Evolutionary conservation across 2,113 vertebrate species (phyloP).

Genomic region (Illadopsis cleaveri): DNA sequence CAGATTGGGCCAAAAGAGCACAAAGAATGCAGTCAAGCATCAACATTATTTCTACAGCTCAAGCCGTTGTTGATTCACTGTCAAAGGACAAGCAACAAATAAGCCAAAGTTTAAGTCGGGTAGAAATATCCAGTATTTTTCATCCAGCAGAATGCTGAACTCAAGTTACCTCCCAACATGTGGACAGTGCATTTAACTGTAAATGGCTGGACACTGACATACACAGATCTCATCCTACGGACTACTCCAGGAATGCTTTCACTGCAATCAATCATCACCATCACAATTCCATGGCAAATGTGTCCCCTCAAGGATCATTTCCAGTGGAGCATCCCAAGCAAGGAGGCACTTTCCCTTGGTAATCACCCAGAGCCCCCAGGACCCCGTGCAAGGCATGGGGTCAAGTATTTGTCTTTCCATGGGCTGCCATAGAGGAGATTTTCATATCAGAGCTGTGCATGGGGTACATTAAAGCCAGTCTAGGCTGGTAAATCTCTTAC

Average conservation of each 20-base stretch:
- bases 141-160: background rate
- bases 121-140: background rate
- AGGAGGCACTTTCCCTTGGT: background rate
- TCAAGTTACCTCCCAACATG: background rate
- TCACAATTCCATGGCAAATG: background rate
- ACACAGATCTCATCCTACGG: background rate
- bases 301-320: background rate
- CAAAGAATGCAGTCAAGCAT: conserved; percentile 46
- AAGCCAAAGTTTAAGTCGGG: background rate
- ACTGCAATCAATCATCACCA: background rate
- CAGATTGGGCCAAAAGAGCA: background rate
- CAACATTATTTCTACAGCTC: conserved; percentile 20
- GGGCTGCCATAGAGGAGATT: background rate
- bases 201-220: background rate
- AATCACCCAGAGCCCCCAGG: background rate
- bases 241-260: background rate
- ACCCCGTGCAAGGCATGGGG: background rate
- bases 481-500: background rate
- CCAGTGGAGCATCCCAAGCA: background rate
- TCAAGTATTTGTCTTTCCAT: background rate
- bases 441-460: background rate
- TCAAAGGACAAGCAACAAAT: conserved; percentile 20
- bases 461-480: background rate
- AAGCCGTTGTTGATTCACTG: conserved; percentile 17
- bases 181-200: background rate